Percentiles rank a stretch among this genome's conserved stretches.
Conservation (phyloP, 2,888 invertebrate species). For the Lutraria lutraria region DNA sequence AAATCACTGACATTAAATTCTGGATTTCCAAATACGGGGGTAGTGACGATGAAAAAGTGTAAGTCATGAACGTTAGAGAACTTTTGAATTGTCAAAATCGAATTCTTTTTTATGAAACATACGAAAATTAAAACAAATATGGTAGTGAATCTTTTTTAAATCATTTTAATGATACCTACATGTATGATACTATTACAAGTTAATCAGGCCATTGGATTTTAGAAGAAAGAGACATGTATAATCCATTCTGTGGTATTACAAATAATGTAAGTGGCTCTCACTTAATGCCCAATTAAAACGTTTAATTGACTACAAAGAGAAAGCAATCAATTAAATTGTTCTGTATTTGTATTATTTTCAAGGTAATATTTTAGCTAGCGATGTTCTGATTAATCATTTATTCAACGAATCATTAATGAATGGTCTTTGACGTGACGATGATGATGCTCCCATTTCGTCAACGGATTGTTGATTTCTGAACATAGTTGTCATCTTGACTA, state of each 20-base stretch:
- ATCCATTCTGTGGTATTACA: slow-evolving; percentile 38
- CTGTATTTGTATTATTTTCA: slow-evolving; percentile 48
- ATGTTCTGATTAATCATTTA: no score
- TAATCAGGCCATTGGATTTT: background rate
- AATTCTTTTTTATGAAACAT: slow-evolving; percentile 29
- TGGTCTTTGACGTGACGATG: no score
- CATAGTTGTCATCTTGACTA: no score
- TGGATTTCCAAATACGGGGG: slow-evolving; percentile 49
- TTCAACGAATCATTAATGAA: no score
- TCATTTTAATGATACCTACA: background rate
- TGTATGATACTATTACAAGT: background rate
- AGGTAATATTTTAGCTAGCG: slow-evolving; percentile 29
- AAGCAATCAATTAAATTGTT: slow-evolving; percentile 42
- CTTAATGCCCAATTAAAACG: no score
- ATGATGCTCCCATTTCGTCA: no score
- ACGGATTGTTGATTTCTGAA: no score
- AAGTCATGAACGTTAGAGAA: slow-evolving; percentile 35
- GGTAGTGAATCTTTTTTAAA: slow-evolving; percentile 32
- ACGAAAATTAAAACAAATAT: background rate
- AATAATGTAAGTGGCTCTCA: no score
- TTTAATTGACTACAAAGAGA: slow-evolving; percentile 37
- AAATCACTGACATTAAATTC: slow-evolving; percentile 46
- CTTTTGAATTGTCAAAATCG: slow-evolving; percentile 22
- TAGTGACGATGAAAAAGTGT: slow-evolving; percentile 35
- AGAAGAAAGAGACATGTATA: background rate